Evolutionary conservation across 2,113 vertebrate genomes (phyloP).

Genomic region (Tupaia chinensis): DNA sequence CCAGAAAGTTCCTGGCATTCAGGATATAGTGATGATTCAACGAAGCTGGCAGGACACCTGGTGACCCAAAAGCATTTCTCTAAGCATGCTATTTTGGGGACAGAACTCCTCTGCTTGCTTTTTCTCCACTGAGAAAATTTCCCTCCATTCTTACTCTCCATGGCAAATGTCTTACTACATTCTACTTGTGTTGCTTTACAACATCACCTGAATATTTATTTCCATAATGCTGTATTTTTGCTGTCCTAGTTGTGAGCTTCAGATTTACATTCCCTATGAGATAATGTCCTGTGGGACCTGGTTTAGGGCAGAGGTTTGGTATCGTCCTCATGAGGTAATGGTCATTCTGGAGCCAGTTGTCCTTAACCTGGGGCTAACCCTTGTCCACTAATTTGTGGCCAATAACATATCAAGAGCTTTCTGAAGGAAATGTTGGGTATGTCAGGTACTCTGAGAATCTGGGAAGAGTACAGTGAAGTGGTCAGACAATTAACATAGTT

Average conservation of each 20-base stretch:
- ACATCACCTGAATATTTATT: not conserved
- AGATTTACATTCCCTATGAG: not conserved
- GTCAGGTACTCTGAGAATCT: constrained; percentile 37
- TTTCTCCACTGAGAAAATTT: not conserved
- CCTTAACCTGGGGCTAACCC: not conserved
- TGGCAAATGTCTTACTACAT: not conserved
- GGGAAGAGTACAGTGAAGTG: constrained; percentile 48
- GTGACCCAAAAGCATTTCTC: not conserved
- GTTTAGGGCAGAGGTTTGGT: not conserved
- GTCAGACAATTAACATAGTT: constrained; percentile 36
- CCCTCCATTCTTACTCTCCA: not conserved
- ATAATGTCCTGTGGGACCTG: not conserved
- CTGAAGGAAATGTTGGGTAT: constrained; percentile 28
- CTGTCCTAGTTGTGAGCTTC: not conserved
- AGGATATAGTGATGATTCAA: not conserved
- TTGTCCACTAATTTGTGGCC: not conserved
- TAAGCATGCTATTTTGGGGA: not conserved
- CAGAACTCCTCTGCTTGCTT: not conserved
- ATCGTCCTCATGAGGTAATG: not conserved
- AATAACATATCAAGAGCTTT: constrained; percentile 8
- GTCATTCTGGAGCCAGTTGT: not conserved
- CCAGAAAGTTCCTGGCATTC: not conserved
- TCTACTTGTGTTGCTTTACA: not conserved
- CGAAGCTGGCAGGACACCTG: not conserved
- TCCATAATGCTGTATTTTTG: not conserved